phyloP scores from a whole-genome alignment of 1,140 invertebrate genomes.

The Portunus trituberculatus region DNA sequence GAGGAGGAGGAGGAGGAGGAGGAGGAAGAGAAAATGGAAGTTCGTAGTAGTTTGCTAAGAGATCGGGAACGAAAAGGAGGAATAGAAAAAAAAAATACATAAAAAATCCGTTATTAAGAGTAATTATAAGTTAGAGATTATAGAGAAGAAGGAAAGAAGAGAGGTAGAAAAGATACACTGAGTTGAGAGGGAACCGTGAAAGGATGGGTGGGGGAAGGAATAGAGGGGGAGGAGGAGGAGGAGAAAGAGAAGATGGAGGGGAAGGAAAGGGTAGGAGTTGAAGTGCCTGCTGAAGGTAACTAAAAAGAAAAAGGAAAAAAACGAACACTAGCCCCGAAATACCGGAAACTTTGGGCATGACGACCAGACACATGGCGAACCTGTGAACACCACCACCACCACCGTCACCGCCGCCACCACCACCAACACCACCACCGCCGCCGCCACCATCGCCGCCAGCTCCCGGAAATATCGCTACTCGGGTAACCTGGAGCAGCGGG shows the following conservation, averaged over 20 bases:
- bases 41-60: not conserved
- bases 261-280: not conserved
- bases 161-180: not conserved
- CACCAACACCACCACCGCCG: too few species aligned
- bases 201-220: not conserved
- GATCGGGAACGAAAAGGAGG: not conserved
- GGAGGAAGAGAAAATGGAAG: not conserved
- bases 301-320: not conserved
- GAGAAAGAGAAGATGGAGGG: not conserved
- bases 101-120: too few species aligned
- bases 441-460: not conserved
- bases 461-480: not conserved
- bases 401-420: not conserved
- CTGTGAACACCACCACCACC: not conserved
- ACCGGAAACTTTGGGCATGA: constrained; percentile 35
- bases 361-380: not conserved
- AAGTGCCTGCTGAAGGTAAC: not conserved
- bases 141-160: too few species aligned
- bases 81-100: too few species aligned
- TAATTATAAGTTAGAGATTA: too few species aligned
- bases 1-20: too few species aligned
- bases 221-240: not conserved
- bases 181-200: not conserved
- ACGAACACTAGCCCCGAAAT: not conserved
- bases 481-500: not conserved